Evolutionary conservation across 2,113 vertebrate species (phyloP), one percentile per base, ranked within the genome.

Genomic region (Stictonetta naevosa): DNA sequence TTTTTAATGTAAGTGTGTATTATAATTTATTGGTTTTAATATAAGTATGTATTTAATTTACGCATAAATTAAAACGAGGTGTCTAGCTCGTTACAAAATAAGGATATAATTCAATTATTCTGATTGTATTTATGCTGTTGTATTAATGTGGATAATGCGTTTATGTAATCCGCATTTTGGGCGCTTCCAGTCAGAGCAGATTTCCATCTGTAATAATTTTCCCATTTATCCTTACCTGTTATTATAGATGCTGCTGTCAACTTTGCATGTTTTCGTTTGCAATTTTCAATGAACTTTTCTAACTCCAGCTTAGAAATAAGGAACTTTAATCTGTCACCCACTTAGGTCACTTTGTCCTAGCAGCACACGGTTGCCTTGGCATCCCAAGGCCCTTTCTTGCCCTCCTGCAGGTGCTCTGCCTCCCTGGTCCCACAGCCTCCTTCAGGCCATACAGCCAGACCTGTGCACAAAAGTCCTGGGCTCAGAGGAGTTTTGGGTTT

Each of bases 321-420:
- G 46, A 72, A 83, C 71, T 55, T 60, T 31, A 42, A 86, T 55
- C 75, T 31, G 66, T 64, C 22, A 79, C 21, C 50, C n/a, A 64
- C 38, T 69, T n/a, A 38, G 64, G 64, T 36, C 2, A 44, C 42
- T 74, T 26, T 16, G 69, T 64, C 52, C 56, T 42, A 59, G 66
- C 33, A 67, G 66, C 48, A 0, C 0, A 16, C 0, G 1, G 6
- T 8, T 15, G 48, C 33, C n/a, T 12, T 28, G 20, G 13, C 31
- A 26, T 28, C 62, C 26, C 25, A 6, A 40, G 36, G 26, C 60
- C 60, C 42, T n/a, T 44, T 20, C 34, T 33, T 10, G 1, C 21
- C 26, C 38, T 77, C n/a, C 46, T 0, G 0, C 15, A 6, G 1
- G 0, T 29, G 23, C 68, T 80, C 40, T 73, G 66, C 26, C 40